Conservation (phyloP, 2,888 invertebrate genomes). For the Exephanes ischioxanthus region DNA sequence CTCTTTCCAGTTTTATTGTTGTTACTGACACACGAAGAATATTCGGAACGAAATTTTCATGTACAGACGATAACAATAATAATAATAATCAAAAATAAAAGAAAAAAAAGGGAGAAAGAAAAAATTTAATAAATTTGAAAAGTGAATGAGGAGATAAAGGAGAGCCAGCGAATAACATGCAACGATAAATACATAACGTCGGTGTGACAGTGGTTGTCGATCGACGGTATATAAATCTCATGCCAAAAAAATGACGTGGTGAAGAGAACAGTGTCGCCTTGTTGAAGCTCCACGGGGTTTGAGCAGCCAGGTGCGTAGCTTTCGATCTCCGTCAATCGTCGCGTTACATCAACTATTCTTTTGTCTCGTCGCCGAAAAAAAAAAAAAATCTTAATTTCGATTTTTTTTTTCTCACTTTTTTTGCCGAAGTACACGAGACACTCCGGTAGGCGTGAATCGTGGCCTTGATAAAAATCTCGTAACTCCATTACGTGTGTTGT, state of each 20-base stretch:
- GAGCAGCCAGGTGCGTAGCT: constrained; percentile 65
- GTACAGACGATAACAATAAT: constrained; percentile 54
- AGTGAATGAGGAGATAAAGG: constrained; percentile 49
- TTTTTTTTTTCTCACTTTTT: neutral
- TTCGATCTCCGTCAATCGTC: neutral
- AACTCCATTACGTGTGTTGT: constrained; percentile 67
- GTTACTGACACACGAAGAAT: constrained; percentile 74
- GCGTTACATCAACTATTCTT: neutral
- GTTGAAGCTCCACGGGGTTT: constrained; percentile 62
- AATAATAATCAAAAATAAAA: constrained; percentile 26
- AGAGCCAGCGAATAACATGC: constrained; percentile 27
- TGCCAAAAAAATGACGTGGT: constrained; percentile 81
- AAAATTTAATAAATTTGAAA: constrained; percentile 70
- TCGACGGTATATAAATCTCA: constrained; percentile 74
- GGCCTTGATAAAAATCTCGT: constrained; percentile 67
- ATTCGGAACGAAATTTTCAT: constrained; percentile 73
- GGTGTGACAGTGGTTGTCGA: constrained; percentile 72
- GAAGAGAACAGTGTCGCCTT: constrained; percentile 72
- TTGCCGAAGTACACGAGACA: constrained; percentile 34
- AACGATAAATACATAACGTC: constrained; percentile 42
- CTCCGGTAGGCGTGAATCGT: constrained; percentile 57
- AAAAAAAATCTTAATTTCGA: neutral
- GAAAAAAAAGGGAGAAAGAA: constrained; percentile 26
- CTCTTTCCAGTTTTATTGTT: constrained; percentile 77
- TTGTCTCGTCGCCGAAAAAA: neutral